These are phyloP conservation scores for Dicranocentrus wangi DNA, from an alignment of 2,888 invertebrate genomes.

Conservation along the genomic window DNA sequence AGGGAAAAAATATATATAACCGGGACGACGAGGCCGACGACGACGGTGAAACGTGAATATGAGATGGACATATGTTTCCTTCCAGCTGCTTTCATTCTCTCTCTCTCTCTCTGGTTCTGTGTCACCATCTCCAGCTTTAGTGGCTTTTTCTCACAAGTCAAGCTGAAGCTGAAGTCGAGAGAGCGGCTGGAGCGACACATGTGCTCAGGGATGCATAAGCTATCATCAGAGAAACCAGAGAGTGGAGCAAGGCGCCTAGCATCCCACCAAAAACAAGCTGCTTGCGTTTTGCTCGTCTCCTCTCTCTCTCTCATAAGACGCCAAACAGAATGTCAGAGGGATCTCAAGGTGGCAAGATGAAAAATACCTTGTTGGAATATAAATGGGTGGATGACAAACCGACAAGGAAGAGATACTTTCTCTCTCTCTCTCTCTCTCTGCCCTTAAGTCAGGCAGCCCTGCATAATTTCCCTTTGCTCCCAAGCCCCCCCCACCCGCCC, in stretches of 20 bases:
- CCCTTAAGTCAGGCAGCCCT: conserved; percentile 54
- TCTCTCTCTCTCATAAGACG: neutral
- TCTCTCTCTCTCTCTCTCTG: conserved; percentile 21
- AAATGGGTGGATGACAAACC: conserved; percentile 54
- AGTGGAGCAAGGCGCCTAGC: too few relatives aligned
- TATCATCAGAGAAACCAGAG: conserved; percentile 50
- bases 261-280: too few relatives aligned
- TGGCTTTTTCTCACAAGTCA: conserved; percentile 44
- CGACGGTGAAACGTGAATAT: conserved; percentile 59
- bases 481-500: neutral
- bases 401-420: conserved; percentile 40
- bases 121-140: neutral
- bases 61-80: conserved; percentile 59
- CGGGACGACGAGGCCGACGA: too few relatives aligned
- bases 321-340: conserved; percentile 40
- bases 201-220: conserved; percentile 55
- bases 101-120: conserved; percentile 19
- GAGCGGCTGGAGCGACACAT: conserved; percentile 61
- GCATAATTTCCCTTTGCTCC: conserved; percentile 58
- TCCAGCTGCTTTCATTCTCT: conserved; percentile 43
- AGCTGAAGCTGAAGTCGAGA: conserved; percentile 17
- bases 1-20: too few relatives aligned
- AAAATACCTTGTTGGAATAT: conserved; percentile 70
- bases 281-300: too few relatives aligned
- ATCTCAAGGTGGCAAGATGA: conserved; percentile 63